Evolutionary conservation across 2,797 vertebrate genomes (phyloP).

Genomic region (Hippopotamyrus pictus): DNA sequence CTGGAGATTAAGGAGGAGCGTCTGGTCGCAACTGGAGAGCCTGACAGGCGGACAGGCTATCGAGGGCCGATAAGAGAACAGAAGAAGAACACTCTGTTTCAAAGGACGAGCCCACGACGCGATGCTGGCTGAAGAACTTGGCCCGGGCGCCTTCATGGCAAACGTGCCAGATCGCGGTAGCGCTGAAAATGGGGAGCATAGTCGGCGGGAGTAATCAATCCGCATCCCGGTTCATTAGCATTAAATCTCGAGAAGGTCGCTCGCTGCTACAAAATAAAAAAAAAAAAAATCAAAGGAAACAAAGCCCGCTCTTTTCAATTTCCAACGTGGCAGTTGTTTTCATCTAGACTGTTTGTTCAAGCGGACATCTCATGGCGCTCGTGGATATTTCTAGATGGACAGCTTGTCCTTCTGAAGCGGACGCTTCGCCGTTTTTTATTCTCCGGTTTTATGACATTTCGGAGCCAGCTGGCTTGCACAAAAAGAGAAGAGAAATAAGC

Average conservation of each 20-base stretch:
- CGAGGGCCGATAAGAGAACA: slow-evolving; percentile 42
- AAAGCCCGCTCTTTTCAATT: slow-evolving; percentile 32
- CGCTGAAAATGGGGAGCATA: slow-evolving; percentile 36
- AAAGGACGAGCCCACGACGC: slow-evolving; percentile 35
- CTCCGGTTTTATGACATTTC: slow-evolving; percentile 40
- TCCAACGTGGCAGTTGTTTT: slow-evolving; percentile 33
- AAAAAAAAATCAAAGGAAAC: not conserved
- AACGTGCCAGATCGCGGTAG: slow-evolving; percentile 45
- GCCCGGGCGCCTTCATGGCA: slow-evolving; percentile 20
- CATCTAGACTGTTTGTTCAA: slow-evolving; percentile 36
- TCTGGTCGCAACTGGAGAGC: slow-evolving; percentile 37
- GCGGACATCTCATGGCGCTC: slow-evolving; percentile 44
- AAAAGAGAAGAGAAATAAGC: slow-evolving; percentile 49
- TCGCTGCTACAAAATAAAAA: slow-evolving; percentile 26
- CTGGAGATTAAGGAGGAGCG: slow-evolving; percentile 37
- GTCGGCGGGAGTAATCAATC: slow-evolving; percentile 40
- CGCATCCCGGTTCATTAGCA: slow-evolving; percentile 41
- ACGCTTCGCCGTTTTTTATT: slow-evolving; percentile 33
- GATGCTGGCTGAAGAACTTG: slow-evolving; percentile 38
- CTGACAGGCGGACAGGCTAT: slow-evolving; percentile 33
- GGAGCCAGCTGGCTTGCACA: slow-evolving; percentile 50
- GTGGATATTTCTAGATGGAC: slow-evolving; percentile 47
- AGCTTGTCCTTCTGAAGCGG: slow-evolving; percentile 44
- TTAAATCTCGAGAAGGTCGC: slow-evolving; percentile 41
- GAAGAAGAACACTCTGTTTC: slow-evolving; percentile 34